These are phyloP conservation scores for Meteorus cinctellus DNA, from an alignment of 2,888 invertebrate genomes.

Conservation along the genomic window DNA sequence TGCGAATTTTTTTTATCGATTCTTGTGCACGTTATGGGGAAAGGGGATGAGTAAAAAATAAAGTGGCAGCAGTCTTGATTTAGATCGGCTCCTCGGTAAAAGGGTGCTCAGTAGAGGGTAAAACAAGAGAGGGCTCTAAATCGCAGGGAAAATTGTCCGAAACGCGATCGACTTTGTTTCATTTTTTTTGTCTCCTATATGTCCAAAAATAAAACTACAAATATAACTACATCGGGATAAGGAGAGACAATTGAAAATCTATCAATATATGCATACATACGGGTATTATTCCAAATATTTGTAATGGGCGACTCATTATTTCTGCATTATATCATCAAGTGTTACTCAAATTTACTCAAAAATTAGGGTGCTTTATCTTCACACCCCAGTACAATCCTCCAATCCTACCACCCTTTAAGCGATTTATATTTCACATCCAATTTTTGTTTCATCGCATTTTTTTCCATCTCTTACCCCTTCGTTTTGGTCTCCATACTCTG, in stretches of 20 bases:
- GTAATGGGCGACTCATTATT: background rate
- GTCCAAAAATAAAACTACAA: conserved; percentile 14
- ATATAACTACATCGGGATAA: background rate
- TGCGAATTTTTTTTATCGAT: conserved; percentile 23
- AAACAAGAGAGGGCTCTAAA: conserved; percentile 53
- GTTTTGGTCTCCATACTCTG: conserved; percentile 14
- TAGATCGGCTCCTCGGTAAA: conserved; percentile 46
- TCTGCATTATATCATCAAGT: background rate
- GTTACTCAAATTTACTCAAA: conserved; percentile 16
- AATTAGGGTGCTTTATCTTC: conserved; percentile 18
- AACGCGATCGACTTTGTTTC: conserved; percentile 47
- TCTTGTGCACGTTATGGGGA: conserved; percentile 7
- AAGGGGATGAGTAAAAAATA: conserved; percentile 35
- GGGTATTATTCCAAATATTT: no score
- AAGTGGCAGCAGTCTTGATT: conserved; percentile 45
- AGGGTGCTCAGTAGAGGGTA: conserved; percentile 55
- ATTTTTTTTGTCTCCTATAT: conserved; percentile 17
- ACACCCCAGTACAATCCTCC: conserved; percentile 40
- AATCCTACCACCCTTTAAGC: background rate
- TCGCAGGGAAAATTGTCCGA: conserved; percentile 51
- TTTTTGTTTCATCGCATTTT: conserved; percentile 60
- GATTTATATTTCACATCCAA: conserved; percentile 56
- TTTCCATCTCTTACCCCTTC: conserved; percentile 67
- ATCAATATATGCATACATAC: background rate
- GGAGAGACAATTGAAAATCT: background rate